Evolutionary conservation across 2,797 vertebrate genomes (phyloP).

Genomic region (Furcifer pardalis): DNA sequence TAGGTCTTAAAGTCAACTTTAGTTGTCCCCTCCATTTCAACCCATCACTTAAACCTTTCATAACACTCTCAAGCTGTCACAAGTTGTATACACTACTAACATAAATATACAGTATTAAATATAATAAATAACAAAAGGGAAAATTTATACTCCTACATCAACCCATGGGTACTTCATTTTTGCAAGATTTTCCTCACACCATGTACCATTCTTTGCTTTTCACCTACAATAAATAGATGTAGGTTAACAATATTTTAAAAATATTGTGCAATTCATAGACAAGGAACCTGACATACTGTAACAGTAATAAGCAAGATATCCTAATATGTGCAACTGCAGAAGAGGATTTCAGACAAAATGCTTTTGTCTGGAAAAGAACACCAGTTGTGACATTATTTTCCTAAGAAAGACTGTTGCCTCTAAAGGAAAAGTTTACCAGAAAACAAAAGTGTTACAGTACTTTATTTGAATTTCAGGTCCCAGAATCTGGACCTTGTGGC

Average conservation of each 20-base stretch:
- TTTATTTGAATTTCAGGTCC: no score
- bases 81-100: conserved; percentile 30
- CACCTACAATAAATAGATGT: neutral
- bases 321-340: neutral
- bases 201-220: conserved; percentile 13
- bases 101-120: conserved; percentile 35
- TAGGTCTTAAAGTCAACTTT: conserved; percentile 57
- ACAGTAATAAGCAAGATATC: neutral
- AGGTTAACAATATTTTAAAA: neutral
- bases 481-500: no score
- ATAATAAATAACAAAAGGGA: conserved; percentile 41
- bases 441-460: no score
- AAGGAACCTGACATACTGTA: neutral
- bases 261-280: neutral
- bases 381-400: no score
- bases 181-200: neutral
- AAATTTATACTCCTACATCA: conserved; percentile 39
- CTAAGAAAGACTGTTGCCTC: no score
- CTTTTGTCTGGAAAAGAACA: no score
- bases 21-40: conserved; percentile 66
- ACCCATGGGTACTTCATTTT: conserved; percentile 1
- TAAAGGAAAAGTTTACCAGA: no score
- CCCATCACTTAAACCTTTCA: conserved; percentile 67
- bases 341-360: no score
- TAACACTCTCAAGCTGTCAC: conserved; percentile 67